Percentiles rank a stretch among this genome's conserved stretches.
phyloP scores from a whole-genome alignment of 2,797 vertebrate species.

The Periophthalmus magnuspinnatus region DNA sequence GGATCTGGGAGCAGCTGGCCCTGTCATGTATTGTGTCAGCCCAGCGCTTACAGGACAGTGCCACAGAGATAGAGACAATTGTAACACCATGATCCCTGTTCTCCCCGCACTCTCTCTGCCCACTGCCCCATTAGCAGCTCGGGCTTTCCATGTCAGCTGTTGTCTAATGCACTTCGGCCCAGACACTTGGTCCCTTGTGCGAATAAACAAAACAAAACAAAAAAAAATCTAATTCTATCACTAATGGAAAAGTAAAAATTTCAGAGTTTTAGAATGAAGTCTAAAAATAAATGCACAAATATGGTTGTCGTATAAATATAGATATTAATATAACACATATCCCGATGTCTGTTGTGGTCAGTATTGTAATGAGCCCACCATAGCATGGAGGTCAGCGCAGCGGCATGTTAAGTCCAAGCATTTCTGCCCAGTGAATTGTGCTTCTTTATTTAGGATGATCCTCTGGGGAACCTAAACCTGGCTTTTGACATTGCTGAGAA shows the following conservation, averaged over 20 bases:
- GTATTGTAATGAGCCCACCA: conserved; percentile 36
- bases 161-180: conserved; percentile 24
- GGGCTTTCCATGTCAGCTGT: conserved; percentile 51
- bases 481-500: conserved; percentile 99
- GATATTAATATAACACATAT: conserved; percentile 1
- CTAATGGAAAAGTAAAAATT: conserved; percentile 13
- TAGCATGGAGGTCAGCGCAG: conserved; percentile 49
- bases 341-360: conserved; percentile 19
- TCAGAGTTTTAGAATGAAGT: neutral
- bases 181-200: conserved; percentile 20
- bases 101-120: conserved; percentile 40
- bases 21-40: conserved; percentile 58
- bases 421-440: conserved; percentile 57
- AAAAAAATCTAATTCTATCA: neutral
- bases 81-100: conserved; percentile 54
- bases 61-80: conserved; percentile 58
- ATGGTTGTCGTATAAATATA: neutral
- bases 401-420: conserved; percentile 55
- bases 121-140: conserved; percentile 39
- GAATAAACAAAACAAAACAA: conserved; percentile 2
- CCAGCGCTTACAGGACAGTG: conserved; percentile 31
- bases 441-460: conserved; percentile 88
- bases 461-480: conserved; percentile 95
- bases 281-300: neutral
- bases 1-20: conserved; percentile 69